Evolutionary conservation across 2,888 invertebrate species (phyloP).

Genomic region (Lottia gigantea): DNA sequence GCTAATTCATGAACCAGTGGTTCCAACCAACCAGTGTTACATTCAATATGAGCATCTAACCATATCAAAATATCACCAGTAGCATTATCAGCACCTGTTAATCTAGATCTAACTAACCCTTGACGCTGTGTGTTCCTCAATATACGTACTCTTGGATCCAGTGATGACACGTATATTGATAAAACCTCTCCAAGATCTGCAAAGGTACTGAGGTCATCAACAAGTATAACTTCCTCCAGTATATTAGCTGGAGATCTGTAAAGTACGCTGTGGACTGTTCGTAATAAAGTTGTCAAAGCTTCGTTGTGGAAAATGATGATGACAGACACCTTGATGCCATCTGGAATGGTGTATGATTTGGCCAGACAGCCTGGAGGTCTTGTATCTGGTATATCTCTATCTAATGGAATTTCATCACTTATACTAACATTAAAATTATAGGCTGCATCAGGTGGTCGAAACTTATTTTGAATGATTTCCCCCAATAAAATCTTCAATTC

Average conservation of each 20-base stretch:
- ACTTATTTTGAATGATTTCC: not conserved
- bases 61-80: conserved; percentile 25
- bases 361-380: conserved; percentile 13
- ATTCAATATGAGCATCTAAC: conserved; percentile 30
- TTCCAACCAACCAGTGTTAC: conserved; percentile 22
- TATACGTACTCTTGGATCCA: conserved; percentile 20
- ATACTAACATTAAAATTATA: conserved; percentile 18
- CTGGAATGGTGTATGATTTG: not conserved
- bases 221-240: conserved; percentile 26
- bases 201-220: conserved; percentile 27
- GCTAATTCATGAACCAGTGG: conserved; percentile 18
- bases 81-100: conserved; percentile 22
- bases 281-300: conserved; percentile 20
- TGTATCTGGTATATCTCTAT: conserved; percentile 11
- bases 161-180: conserved; percentile 15
- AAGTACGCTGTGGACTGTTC: conserved; percentile 23
- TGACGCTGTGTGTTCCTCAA: conserved; percentile 22
- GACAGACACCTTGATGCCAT: conserved; percentile 18
- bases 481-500: not conserved
- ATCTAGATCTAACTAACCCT: conserved; percentile 24
- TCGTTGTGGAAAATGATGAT: conserved; percentile 26
- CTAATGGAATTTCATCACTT: conserved; percentile 13
- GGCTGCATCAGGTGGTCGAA: conserved; percentile 12
- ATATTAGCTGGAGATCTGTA: conserved; percentile 19
- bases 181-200: conserved; percentile 21